Base-by-base conservation (phyloP, 2,888 invertebrate species). In the Doris montereyensis region DNA sequence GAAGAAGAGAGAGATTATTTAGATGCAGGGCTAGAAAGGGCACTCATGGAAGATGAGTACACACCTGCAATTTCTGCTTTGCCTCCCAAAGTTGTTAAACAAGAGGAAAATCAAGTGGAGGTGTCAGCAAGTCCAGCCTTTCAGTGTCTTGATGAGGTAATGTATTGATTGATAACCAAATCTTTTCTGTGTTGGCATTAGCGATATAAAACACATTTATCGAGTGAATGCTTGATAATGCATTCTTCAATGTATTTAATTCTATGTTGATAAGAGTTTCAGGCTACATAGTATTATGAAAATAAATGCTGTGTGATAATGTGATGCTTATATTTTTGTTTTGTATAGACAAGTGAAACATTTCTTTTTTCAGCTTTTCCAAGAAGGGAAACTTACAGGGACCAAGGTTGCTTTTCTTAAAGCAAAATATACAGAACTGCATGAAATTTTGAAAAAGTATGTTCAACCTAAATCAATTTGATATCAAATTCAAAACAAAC, bases 61-160 rank as follows among this genome's bases (percentile, higher is more conserved):
- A 84, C 85, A n/a, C 83, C 87, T 17, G 87, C 90, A 3, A 87
- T 91, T 32, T 86, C 89, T 57, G 91, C 91, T 26, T 77, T 90
- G 2, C 90, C 91, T 60, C 91, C 91, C 1, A 85, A 85, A 73
- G 87, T 91, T 65, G 81, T 88, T 41, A 87, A 89, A 76, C 89
- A 90, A 77, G 90, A 90, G 73, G 91, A 91, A 77, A 89, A 87
- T 78, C 91, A 91, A 79, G 86, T 90, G 30, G 91, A 91, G 81
- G 90, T 91, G 3, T 90, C 91, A 17, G 85, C 91, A 3, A 91
- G 90, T 79, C 91, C 91, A 62, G 91, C 91, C 21, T 91, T 91
- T 81, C 90, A 91, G 83, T 88, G 89, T 83, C 86, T 91, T 17
- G 91, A 91, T 86, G 90, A 90, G 85, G 91, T 91, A 81, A 83